Evolutionary conservation across 1,140 invertebrate genomes (phyloP).

Genomic region (Heterodera schachtii): DNA sequence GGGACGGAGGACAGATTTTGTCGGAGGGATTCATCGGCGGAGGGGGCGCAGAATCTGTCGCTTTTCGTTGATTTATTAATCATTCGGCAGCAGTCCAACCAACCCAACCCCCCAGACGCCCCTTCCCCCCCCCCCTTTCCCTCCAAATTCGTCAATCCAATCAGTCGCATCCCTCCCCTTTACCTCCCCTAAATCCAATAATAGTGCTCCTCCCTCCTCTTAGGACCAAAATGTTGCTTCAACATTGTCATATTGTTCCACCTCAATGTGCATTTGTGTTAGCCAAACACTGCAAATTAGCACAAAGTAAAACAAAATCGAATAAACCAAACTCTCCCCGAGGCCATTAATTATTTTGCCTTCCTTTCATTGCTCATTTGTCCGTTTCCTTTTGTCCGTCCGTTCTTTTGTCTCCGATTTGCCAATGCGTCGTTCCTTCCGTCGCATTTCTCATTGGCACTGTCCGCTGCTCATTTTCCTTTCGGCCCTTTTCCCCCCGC

Average conservation of each 20-base stretch:
- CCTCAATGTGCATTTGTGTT: not conserved
- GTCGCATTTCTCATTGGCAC: not conserved
- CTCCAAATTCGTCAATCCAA: not conserved
- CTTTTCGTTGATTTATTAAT: slow-evolving; percentile 1
- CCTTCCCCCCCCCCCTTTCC: no score
- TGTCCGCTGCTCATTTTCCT: not conserved
- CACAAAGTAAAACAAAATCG: not conserved
- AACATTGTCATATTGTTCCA: not conserved
- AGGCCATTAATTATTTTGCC: not conserved
- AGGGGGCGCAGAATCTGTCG: not conserved
- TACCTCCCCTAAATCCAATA: not conserved
- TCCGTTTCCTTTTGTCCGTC: not conserved
- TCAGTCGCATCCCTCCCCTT: no score
- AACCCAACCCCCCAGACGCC: not conserved
- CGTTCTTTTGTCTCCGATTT: not conserved
- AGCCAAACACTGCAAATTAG: not conserved
- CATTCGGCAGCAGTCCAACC: not conserved
- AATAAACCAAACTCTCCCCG: no score
- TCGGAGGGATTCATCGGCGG: not conserved
- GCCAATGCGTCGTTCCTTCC: not conserved
- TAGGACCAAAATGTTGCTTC: not conserved
- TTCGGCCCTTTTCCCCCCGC: not conserved
- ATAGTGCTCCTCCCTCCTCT: not conserved
- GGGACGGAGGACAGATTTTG: not conserved
- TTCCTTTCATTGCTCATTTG: not conserved